Evolutionary conservation across 2,888 invertebrate species (phyloP), one percentile per base, ranked within the genome.

Genomic region (Leptinotarsa juncta): DNA sequence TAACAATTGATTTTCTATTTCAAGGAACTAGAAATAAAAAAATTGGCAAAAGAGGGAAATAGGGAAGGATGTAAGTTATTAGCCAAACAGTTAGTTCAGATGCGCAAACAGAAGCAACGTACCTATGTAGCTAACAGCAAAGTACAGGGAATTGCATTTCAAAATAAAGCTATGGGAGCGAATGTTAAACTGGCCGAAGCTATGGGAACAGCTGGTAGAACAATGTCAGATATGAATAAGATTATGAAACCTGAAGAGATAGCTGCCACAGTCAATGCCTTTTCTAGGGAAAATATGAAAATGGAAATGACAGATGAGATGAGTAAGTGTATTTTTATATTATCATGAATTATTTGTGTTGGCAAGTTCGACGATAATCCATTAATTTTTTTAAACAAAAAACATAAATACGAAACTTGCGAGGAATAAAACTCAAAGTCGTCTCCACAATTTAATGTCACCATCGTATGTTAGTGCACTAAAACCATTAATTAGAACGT

Each of bases 251-350:
- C 97, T 1, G 94, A 95, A 86, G 93, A 95, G 83, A 91, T 97
- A 15, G 94, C 94, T 2, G 93, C 93, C 80, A 94, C 94, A 78
- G 92, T 97, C 90, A 92, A 94, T 83, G 94, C 95, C 14, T 98
- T 98, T 88, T 92, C 93, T 83, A 92, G 92, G 84, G 96, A 95
- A 51, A 93, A 93, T 82, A 94, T 94, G 87, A 96, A 94, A 86
- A 96, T 97, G 95, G 96, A 95, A 82, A 97, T 98, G 96, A 95
- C 96, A 0, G 97, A 97, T 89, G 97, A 98, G 90, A 95, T 97
- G 94, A 95, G 95, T 96, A 90, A 90, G 92, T 89, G 20, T 2
- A 60, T 23, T 32, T 65, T 32, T 51, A 68, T 15, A n/a, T 20
- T 20, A 49, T n/a, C 10, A 60, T 20, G 23, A 57, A 23, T 1